Conservation (phyloP, 2,797 vertebrate genomes). For the Esox lucius region DNA sequence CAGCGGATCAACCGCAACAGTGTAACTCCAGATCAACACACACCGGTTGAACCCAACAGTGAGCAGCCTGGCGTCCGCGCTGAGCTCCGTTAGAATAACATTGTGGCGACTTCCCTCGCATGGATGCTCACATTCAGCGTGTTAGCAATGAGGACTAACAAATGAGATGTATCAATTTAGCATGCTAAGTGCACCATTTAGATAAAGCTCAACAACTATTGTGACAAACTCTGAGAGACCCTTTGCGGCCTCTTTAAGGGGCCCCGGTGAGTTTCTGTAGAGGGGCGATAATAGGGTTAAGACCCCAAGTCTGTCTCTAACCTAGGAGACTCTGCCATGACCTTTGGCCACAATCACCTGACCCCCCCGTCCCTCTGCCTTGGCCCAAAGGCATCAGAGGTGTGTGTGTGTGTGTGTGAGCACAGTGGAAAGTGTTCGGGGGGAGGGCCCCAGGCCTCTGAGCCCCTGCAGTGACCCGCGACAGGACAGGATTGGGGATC, state of each 20-base stretch:
- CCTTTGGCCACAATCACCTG: constrained; percentile 7
- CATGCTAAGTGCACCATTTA: neutral
- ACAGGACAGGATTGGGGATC: constrained; percentile 12
- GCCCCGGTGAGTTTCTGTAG: neutral
- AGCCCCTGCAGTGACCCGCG: neutral
- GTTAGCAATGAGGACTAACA: neutral
- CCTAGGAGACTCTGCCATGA: constrained; percentile 3
- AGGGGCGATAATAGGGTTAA: constrained; percentile 1
- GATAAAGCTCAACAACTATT: neutral
- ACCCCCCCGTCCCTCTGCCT: neutral
- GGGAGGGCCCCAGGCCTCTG: neutral
- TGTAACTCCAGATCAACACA: neutral
- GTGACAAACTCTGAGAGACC: neutral
- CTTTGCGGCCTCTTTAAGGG: neutral
- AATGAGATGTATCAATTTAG: constrained; percentile 6
- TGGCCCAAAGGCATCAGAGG: constrained; percentile 10
- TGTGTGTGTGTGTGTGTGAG: neutral
- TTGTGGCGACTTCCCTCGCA: neutral
- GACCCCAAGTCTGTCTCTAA: neutral
- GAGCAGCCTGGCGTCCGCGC: neutral
- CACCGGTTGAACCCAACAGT: neutral
- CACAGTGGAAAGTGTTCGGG: neutral
- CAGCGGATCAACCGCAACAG: neutral
- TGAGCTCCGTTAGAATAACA: neutral
- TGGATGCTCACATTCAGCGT: neutral